Evolutionary conservation across 1,140 invertebrate species (phyloP).

Genomic region (Drosophila pectinifera): DNA sequence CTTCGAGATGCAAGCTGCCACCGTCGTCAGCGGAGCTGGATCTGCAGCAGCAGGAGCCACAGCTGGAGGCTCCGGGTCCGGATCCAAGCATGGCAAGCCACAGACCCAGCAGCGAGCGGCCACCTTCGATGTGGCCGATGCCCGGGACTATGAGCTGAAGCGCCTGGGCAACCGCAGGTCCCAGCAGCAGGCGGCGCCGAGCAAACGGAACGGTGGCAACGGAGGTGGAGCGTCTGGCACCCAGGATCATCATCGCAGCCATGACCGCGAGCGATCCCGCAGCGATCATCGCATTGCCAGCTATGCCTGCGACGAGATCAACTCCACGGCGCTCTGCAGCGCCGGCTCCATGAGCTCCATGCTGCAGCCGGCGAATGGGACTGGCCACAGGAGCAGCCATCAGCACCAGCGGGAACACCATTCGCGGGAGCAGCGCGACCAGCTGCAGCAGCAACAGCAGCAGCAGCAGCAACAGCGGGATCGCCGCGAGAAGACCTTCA

Average conservation of each 20-base stretch:
- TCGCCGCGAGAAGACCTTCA: slow-evolving; percentile 84
- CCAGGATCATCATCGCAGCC: slow-evolving; percentile 69
- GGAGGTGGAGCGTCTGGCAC: slow-evolving; percentile 16
- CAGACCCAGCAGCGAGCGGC: slow-evolving; percentile 71
- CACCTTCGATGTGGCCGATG: slow-evolving; percentile 78
- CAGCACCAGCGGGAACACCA: slow-evolving; percentile 54
- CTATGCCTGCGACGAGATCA: slow-evolving; percentile 72
- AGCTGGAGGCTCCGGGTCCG: neutral
- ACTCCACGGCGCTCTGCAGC: slow-evolving; percentile 41
- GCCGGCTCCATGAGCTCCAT: slow-evolving; percentile 71
- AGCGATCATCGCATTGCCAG: slow-evolving; percentile 81
- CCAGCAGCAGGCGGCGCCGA: slow-evolving; percentile 73
- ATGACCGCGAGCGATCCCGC: slow-evolving; percentile 75
- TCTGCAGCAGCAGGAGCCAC: neutral
- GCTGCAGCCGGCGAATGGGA: slow-evolving; percentile 47
- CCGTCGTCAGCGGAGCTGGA: neutral
- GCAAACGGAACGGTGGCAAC: slow-evolving; percentile 57
- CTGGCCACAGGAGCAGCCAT: slow-evolving; percentile 23
- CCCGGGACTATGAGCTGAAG: slow-evolving; percentile 79
- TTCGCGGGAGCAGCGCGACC: slow-evolving; percentile 28
- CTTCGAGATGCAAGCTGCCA: slow-evolving; percentile 49
- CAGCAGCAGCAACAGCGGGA: slow-evolving; percentile 75
- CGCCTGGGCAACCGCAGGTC: slow-evolving; percentile 75
- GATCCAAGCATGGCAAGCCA: slow-evolving; percentile 30
- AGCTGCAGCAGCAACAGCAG: slow-evolving; percentile 52